Conservation (phyloP, 1,140 invertebrate species). For the Ceratina calcarata region DNA sequence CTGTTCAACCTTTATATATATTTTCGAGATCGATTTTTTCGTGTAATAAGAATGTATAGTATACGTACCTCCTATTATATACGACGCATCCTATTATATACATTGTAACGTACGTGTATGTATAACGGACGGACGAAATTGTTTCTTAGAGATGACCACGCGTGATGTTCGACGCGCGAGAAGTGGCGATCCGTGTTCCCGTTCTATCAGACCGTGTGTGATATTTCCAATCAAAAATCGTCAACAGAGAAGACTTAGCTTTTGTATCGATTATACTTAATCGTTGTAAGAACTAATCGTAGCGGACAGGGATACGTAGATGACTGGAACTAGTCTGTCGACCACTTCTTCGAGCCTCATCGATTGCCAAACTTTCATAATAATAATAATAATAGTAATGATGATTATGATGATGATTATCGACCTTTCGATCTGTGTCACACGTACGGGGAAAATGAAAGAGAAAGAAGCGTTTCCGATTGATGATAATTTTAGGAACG, state of each 20-base stretch:
- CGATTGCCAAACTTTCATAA: slow-evolving; percentile 61
- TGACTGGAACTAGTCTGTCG: neutral
- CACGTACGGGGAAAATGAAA: slow-evolving; percentile 25
- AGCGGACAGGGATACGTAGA: neutral
- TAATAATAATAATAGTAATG: slow-evolving; percentile 3
- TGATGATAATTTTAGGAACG: slow-evolving; percentile 30
- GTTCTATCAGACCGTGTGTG: slow-evolving; percentile 13
- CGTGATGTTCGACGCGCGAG: slow-evolving; percentile 18
- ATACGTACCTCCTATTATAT: slow-evolving; percentile 30
- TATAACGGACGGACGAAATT: slow-evolving; percentile 10
- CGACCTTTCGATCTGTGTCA: slow-evolving; percentile 7
- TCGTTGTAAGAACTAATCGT: neutral
- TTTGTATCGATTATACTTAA: slow-evolving; percentile 17
- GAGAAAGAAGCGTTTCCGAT: slow-evolving; percentile 22
- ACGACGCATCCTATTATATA: neutral
- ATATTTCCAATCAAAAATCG: slow-evolving; percentile 30
- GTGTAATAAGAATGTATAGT: slow-evolving; percentile 44
- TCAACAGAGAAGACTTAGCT: slow-evolving; percentile 26
- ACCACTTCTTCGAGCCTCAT: slow-evolving; percentile 11
- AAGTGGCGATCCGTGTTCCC: neutral
- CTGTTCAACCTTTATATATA: slow-evolving; percentile 52
- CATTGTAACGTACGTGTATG: slow-evolving; percentile 26
- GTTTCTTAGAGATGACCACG: slow-evolving; percentile 13
- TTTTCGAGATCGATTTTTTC: slow-evolving; percentile 56
- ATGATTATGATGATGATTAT: neutral